Percentiles rank a stretch among this genome's conserved stretches.
Evolutionary conservation across 92 coral and sea anemone genomes (phyloP).

Genomic region (Blastomussa wellsi): DNA sequence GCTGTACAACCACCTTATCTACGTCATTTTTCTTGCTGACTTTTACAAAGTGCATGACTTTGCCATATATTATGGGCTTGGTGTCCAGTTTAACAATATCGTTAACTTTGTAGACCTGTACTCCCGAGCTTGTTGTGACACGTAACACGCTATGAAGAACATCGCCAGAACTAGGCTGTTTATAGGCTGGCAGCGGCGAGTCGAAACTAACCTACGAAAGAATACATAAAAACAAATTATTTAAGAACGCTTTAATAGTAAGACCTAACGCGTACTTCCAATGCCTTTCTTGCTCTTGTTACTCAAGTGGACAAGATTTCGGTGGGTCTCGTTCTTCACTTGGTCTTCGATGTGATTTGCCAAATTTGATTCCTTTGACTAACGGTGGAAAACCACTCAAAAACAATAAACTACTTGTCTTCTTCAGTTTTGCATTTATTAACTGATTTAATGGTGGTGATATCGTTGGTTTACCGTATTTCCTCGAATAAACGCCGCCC

Average conservation of each 20-base stretch:
- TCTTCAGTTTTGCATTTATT: neutral
- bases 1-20: slow-evolving; percentile 76
- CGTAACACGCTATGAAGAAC: slow-evolving; percentile 51
- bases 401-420: no score
- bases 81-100: slow-evolving; percentile 83
- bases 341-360: no score
- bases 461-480: no score
- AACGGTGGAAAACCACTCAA: neutral
- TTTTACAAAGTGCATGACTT: slow-evolving; percentile 72
- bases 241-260: neutral
- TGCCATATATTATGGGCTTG: slow-evolving; percentile 77
- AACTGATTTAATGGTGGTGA: neutral
- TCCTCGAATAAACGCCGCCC: no score
- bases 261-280: neutral
- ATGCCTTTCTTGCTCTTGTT: neutral
- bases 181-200: slow-evolving; percentile 51
- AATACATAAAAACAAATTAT: neutral
- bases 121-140: slow-evolving; percentile 70
- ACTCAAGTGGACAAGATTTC: no score
- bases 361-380: no score
- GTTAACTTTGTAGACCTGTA: slow-evolving; percentile 57
- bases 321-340: no score
- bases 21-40: slow-evolving; percentile 69
- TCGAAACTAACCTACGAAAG: slow-evolving; percentile 68
- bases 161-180: slow-evolving; percentile 58